Evolutionary conservation across 2,797 vertebrate species (phyloP), one percentile per base, ranked within the genome.

Genomic region (Tenualosa ilisha): DNA sequence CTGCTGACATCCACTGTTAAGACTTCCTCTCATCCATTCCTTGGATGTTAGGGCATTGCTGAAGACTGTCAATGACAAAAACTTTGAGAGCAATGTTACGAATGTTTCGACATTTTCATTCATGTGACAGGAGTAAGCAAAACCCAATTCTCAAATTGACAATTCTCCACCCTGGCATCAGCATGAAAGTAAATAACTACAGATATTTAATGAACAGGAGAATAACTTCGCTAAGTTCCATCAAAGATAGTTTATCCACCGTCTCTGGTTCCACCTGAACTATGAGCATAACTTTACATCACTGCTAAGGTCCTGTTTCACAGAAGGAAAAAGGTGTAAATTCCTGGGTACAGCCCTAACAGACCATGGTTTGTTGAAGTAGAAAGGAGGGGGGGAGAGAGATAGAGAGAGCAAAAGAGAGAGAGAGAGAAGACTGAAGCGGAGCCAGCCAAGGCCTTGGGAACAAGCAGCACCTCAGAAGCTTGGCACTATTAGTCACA

Each of bases 401-500:
- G 11, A 9, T 0, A 65, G n/a, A 49, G 46, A 8, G n/a, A 61
- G n/a, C 13, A n/a, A 22, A n/a, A 24, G 61, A 43, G 68, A 20
- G 31, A 75, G 37, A 40, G 68, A 40, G 31, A 40, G 37, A 75
- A 43, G 72, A 15, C 17, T 40, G 12, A 40, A n/a, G 37, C 15
- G 0, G 17, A 46, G 72, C 72, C 40, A 46, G 20, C 50, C 50
- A 79, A 46, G 40, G 37, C 40, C 20, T 43, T 79, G 37, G 40
- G 72, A 75, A 43, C 65, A 72, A 40, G 65, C 63, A 72, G 68
- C 59, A 63, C 59, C 59, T 63, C 59, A 24, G 59, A 63, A 24
- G 72, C 72, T 40, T 79, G 72, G 72, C 40, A 46, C 72, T 79
- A 79, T 79, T 79, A 79, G 72, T 46, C 72, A 46, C 72, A 79